Conservation (phyloP, 2,888 invertebrate species). For the Leucophenga montana region DNA sequence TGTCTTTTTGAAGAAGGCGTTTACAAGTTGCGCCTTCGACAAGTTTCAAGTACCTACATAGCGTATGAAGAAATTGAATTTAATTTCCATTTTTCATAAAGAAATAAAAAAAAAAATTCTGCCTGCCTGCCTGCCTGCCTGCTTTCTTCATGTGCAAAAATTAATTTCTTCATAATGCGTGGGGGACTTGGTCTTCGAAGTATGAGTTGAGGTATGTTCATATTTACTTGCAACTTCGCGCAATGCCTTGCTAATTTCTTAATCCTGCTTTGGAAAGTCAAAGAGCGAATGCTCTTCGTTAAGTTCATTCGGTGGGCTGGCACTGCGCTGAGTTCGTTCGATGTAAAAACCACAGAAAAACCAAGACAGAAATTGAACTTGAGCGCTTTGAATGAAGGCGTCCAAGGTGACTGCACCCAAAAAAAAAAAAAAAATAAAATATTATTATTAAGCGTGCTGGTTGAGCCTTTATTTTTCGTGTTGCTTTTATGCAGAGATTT, state of each 20-base stretch:
- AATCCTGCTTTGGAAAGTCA: conserved; percentile 22
- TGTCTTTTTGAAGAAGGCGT: conserved; percentile 47
- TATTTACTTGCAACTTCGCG: not conserved
- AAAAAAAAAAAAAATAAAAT: conserved; percentile 12
- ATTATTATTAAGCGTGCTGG: conserved; percentile 37
- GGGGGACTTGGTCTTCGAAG: conserved; percentile 44
- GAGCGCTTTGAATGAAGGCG: conserved; percentile 4
- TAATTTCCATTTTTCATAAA: conserved; percentile 45
- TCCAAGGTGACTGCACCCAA: conserved; percentile 19
- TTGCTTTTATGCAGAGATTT: conserved; percentile 6
- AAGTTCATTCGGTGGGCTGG: conserved; percentile 7
- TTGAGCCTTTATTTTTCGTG: conserved; percentile 18
- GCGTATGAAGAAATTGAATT: conserved; percentile 53
- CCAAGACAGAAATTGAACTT: conserved; percentile 11
- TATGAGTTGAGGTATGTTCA: not conserved
- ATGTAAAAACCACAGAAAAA: not conserved
- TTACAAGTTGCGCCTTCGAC: conserved; percentile 36
- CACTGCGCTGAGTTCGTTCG: not conserved
- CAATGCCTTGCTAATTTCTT: conserved; percentile 25
- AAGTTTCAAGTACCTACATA: conserved; percentile 8
- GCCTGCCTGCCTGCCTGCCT: not conserved
- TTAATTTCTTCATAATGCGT: conserved; percentile 65
- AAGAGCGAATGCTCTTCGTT: not conserved
- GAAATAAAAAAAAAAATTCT: not conserved
- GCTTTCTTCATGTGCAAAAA: conserved; percentile 38